Conservation (phyloP, 92 coral and sea anemone genomes). For the Porites evermanni region DNA sequence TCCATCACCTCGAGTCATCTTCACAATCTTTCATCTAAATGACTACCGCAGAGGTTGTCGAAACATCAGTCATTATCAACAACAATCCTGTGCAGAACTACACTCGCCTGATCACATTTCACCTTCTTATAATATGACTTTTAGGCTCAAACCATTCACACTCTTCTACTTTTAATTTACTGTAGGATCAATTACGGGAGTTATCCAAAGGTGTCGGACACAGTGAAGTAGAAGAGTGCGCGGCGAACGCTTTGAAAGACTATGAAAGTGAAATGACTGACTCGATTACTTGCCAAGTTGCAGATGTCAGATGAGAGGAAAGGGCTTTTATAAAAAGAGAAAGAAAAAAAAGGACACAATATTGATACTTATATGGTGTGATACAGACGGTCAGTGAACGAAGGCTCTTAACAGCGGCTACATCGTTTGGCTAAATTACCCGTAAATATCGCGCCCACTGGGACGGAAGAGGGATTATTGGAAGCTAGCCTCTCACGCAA, state of each 20-base stretch:
- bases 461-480: not conserved
- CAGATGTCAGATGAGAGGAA: constrained; percentile 15
- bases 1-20: too few relatives aligned
- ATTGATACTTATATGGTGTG: not conserved
- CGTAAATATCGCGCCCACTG: not conserved
- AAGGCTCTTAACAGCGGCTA: not conserved
- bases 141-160: not conserved
- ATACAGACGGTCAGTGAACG: not conserved
- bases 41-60: too few relatives aligned
- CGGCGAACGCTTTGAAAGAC: constrained; percentile 4
- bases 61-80: too few relatives aligned
- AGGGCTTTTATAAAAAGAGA: not conserved
- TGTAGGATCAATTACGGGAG: constrained; percentile 50
- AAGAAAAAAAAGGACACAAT: not conserved
- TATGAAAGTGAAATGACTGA: not conserved
- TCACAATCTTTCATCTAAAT: too few relatives aligned
- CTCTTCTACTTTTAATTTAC: not conserved
- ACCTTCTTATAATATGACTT: too few relatives aligned
- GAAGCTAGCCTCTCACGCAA: too few relatives aligned
- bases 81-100: too few relatives aligned
- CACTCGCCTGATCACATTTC: too few relatives aligned
- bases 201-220: constrained; percentile 48
- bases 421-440: not conserved
- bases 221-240: constrained; percentile 47
- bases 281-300: not conserved